A percentile compares a stretch with the other conserved stretches of the same genome.
phyloP scores from a whole-genome alignment of 2,113 vertebrate species.

The Aspiorhynchus laticeps region DNA sequence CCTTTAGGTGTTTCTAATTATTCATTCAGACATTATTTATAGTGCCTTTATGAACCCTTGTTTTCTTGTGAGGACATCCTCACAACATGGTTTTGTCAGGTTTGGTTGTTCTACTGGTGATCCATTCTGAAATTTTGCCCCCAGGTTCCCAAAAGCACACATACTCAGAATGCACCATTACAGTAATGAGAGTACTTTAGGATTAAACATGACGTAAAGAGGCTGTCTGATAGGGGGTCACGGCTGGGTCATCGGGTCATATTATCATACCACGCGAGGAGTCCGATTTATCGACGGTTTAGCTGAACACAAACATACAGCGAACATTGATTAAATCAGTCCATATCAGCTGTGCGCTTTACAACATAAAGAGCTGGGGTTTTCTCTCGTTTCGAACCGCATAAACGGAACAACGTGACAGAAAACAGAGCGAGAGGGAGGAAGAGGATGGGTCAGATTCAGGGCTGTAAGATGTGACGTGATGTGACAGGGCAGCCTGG shows the following conservation, averaged over 20 bases:
- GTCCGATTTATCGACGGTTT: neutral
- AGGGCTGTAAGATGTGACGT: conserved; percentile 42
- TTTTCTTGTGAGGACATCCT: neutral
- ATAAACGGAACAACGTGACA: neutral
- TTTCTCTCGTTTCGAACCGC: neutral
- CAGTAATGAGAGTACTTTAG: conserved; percentile 70
- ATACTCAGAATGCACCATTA: conserved; percentile 43
- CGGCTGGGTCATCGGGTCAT: conserved; percentile 64
- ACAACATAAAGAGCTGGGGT: no score
- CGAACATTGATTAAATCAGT: neutral
- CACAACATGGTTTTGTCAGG: neutral
- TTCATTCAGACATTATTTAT: neutral
- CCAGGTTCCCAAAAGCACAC: neutral
- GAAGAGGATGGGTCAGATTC: neutral
- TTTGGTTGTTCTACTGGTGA: conserved; percentile 5
- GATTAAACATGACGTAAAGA: conserved; percentile 69
- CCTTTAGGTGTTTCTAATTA: neutral
- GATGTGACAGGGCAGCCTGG: conserved; percentile 70
- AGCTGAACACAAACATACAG: neutral
- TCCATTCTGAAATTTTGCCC: neutral
- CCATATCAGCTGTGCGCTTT: neutral
- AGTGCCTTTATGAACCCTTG: neutral
- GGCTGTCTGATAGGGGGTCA: conserved; percentile 62
- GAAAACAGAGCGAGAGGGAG: neutral
- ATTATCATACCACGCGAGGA: neutral